A percentile compares a stretch with the other conserved stretches of the same genome.
phyloP scores from a whole-genome alignment of 2,888 invertebrate species.

The Agriopis leucophaearia region DNA sequence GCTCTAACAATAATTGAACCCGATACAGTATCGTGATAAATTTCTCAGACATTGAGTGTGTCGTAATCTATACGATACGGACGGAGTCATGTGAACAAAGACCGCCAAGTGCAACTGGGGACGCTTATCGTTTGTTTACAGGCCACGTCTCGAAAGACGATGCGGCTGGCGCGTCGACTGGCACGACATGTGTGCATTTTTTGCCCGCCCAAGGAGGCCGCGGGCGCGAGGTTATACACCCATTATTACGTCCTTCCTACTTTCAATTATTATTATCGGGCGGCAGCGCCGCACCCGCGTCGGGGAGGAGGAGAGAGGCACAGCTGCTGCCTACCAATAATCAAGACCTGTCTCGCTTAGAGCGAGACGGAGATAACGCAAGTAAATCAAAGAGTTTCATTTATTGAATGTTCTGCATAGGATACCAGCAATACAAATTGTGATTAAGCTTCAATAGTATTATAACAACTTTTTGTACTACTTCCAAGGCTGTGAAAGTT shows the following conservation, averaged over 20 bases:
- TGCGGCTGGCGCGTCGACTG: slow-evolving; percentile 64
- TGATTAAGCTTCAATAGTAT: not conserved
- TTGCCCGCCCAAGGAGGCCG: slow-evolving; percentile 87
- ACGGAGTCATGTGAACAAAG: slow-evolving; percentile 70
- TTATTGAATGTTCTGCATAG: slow-evolving; percentile 5
- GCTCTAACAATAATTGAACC: slow-evolving; percentile 50
- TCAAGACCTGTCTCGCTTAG: slow-evolving; percentile 79
- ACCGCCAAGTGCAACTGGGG: slow-evolving; percentile 56
- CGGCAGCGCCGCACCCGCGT: slow-evolving; percentile 82
- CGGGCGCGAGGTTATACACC: slow-evolving; percentile 86
- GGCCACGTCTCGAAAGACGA: slow-evolving; percentile 63
- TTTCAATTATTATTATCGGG: slow-evolving; percentile 87
- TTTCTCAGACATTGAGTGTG: slow-evolving; percentile 59
- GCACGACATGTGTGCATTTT: slow-evolving; percentile 84
- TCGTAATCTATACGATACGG: slow-evolving; percentile 59
- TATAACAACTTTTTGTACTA: slow-evolving; percentile 2
- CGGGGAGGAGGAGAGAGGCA: slow-evolving; percentile 86
- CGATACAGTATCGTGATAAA: slow-evolving; percentile 60
- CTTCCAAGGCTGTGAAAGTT: not conserved
- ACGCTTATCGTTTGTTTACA: slow-evolving; percentile 75
- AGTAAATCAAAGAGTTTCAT: slow-evolving; percentile 49
- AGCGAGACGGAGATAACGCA: slow-evolving; percentile 72
- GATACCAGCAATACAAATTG: not conserved
- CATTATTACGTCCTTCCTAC: slow-evolving; percentile 87
- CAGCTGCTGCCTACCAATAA: slow-evolving; percentile 87